phyloP scores from a whole-genome alignment of 2,113 vertebrate genomes.

The Lamprologus callipterus region DNA sequence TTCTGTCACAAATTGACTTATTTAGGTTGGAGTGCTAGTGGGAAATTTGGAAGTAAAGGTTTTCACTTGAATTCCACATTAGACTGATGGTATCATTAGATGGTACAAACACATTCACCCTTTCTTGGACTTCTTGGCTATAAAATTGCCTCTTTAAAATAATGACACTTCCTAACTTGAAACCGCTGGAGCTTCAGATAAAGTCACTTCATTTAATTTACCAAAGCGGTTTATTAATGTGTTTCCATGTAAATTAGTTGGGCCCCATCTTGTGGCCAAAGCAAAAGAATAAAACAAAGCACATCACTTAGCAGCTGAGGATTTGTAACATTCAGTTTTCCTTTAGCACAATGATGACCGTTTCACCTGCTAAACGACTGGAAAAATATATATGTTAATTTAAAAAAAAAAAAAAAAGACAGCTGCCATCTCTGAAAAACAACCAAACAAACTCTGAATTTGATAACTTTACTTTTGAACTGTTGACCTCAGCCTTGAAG shows the following conservation, averaged over 20 bases:
- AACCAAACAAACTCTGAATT: neutral
- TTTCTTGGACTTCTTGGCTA: neutral
- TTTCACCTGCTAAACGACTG: neutral
- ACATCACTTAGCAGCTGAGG: constrained; percentile 2
- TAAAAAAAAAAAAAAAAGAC: neutral
- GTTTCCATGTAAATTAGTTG: neutral
- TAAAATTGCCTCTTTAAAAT: neutral
- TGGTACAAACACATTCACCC: neutral
- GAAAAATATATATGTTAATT: neutral
- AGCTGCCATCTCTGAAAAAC: neutral
- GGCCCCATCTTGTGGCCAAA: constrained; percentile 47
- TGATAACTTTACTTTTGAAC: constrained; percentile 5
- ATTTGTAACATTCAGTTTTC: neutral
- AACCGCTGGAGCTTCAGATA: neutral
- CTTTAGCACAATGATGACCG: neutral
- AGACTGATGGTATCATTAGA: neutral
- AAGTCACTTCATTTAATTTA: neutral
- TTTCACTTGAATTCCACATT: neutral
- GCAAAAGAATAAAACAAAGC: neutral
- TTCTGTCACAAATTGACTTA: neutral
- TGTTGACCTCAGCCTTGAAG: constrained; percentile 45
- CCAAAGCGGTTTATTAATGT: neutral
- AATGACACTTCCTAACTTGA: neutral
- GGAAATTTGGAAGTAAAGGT: neutral
- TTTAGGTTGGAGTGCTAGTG: neutral